Conservation (phyloP, 2,113 vertebrate genomes). For the Percina caprodes region DNA sequence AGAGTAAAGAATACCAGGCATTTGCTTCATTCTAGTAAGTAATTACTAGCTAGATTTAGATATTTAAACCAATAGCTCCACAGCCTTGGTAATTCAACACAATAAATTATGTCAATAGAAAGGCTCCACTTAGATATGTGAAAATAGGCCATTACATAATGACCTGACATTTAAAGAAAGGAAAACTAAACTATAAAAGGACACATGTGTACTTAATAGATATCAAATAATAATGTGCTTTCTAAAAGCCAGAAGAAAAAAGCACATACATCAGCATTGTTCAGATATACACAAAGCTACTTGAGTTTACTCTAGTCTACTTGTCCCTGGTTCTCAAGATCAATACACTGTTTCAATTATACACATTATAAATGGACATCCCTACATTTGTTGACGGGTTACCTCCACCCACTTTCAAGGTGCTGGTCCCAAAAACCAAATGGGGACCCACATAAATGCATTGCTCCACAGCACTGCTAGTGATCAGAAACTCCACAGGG, state of each 20-base stretch:
- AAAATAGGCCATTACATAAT: not conserved
- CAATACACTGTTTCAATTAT: not conserved
- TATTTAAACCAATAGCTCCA: constrained; percentile 11
- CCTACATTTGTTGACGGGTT: not conserved
- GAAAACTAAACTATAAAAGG: constrained; percentile 11
- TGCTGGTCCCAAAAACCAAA: not conserved
- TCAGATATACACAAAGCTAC: not conserved
- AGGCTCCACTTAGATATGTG: not conserved
- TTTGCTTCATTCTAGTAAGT: not conserved
- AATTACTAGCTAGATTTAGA: not conserved
- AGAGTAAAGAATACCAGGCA: not conserved
- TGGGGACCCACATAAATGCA: not conserved
- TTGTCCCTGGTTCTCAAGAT: not conserved
- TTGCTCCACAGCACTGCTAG: not conserved
- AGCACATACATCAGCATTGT: not conserved
- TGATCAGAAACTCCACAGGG: not conserved
- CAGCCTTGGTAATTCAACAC: constrained; percentile 14
- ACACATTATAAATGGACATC: not conserved
- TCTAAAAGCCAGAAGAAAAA: not conserved
- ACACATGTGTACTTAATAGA: constrained; percentile 2
- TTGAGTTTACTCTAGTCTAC: not conserved
- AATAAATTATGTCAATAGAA: not conserved
- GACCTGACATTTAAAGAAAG: constrained; percentile 22
- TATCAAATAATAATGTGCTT: constrained; percentile 5
- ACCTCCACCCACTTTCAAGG: not conserved